Conservation (phyloP, 53 echinoderm and acorn worm genomes). For the Holothuria leucospilota region DNA sequence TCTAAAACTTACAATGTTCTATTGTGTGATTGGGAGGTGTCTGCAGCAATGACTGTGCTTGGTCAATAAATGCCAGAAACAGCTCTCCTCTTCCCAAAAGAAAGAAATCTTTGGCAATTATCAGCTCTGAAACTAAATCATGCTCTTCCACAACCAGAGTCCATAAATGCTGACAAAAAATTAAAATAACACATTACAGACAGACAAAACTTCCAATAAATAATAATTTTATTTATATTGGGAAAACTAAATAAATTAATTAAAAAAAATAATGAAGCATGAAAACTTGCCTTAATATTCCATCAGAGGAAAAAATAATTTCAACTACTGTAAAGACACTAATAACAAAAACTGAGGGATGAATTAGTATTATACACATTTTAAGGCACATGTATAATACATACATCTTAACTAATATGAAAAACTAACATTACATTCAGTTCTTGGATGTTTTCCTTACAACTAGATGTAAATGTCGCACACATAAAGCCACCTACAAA, state of each 20-base stretch:
- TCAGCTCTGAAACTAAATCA: conserved; percentile 73
- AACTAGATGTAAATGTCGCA: too few species aligned
- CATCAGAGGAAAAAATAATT: too few species aligned
- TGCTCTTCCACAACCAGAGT: conserved; percentile 87
- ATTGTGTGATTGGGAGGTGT: conserved; percentile 81
- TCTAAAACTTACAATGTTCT: conserved; percentile 86
- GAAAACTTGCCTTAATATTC: too few species aligned
- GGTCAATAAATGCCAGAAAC: conserved; percentile 94
- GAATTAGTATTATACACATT: too few species aligned
- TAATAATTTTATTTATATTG: neutral
- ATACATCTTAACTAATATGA: too few species aligned
- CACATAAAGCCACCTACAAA: too few species aligned
- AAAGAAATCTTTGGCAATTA: conserved; percentile 91
- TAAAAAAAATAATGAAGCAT: too few species aligned
- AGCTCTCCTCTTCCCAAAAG: conserved; percentile 91
- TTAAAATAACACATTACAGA: neutral
- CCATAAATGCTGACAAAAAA: conserved; percentile 83
- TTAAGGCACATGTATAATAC: too few species aligned
- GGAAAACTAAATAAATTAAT: neutral
- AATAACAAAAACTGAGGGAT: too few species aligned
- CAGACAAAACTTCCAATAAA: neutral
- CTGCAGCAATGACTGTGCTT: conserved; percentile 80
- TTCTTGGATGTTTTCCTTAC: too few species aligned
- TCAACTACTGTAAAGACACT: too few species aligned
- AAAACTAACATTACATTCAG: too few species aligned